Conservation (phyloP, 2,113 vertebrate species). For the Ahaetulla prasina region DNA sequence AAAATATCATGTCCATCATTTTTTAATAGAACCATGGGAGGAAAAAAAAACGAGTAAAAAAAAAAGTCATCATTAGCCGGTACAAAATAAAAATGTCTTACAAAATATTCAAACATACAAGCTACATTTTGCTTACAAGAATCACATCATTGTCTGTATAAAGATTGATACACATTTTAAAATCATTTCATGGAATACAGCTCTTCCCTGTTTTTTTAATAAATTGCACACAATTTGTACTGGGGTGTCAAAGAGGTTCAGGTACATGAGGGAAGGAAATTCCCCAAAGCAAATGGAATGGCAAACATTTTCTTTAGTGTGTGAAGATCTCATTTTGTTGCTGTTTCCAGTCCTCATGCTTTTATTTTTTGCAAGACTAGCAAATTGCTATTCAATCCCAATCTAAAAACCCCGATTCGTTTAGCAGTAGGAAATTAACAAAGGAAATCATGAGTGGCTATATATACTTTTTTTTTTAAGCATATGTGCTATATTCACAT, state of each 20-base stretch:
- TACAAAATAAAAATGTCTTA: slow-evolving; percentile 38
- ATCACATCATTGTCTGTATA: slow-evolving; percentile 32
- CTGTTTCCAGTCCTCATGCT: background rate
- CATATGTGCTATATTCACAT: background rate
- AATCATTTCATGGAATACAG: background rate
- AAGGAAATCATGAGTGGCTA: background rate
- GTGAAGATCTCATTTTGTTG: background rate
- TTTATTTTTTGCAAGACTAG: background rate
- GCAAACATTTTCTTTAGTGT: background rate
- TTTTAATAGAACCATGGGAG: slow-evolving; percentile 44
- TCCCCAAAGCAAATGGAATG: background rate
- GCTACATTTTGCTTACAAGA: slow-evolving; percentile 26
- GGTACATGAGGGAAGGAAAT: background rate
- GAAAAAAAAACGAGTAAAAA: slow-evolving; percentile 46
- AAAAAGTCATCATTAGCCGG: slow-evolving; percentile 28
- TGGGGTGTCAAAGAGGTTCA: background rate
- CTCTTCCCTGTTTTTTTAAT: background rate
- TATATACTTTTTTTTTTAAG: background rate
- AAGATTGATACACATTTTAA: slow-evolving; percentile 20
- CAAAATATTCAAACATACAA: slow-evolving; percentile 30
- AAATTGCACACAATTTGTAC: slow-evolving; percentile 2
- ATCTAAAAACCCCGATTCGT: background rate
- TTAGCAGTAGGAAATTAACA: background rate
- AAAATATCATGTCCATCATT: slow-evolving; percentile 46
- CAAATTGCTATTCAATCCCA: background rate